Conservation (phyloP, 2,797 vertebrate genomes). For the Fistularia commersonii region DNA sequence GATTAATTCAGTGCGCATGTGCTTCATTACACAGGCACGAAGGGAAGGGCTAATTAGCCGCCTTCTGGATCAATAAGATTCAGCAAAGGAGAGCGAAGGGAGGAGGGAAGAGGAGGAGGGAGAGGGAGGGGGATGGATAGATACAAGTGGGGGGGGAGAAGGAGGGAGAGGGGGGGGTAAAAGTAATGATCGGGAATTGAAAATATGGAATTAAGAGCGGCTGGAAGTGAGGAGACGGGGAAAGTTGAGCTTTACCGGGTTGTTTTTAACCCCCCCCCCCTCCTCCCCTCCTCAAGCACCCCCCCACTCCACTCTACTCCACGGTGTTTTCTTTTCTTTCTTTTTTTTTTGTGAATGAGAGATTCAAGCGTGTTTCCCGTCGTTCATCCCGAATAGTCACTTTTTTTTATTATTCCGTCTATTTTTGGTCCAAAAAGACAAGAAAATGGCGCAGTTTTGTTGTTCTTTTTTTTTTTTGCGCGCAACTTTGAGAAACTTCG, state of each 20-base stretch:
- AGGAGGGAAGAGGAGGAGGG: conserved; percentile 77
- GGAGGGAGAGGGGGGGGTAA: conserved; percentile 83
- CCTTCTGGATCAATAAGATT: conserved; percentile 99
- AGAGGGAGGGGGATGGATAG: too few relatives aligned
- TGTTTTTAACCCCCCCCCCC: too few relatives aligned
- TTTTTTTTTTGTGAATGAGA: not conserved
- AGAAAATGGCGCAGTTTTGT: too few relatives aligned
- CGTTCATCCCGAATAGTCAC: too few relatives aligned
- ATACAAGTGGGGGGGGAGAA: conserved; percentile 65
- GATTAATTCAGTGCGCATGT: conserved; percentile 99
- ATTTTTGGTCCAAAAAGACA: too few relatives aligned
- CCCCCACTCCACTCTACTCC: conserved; percentile 34
- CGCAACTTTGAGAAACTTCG: too few relatives aligned
- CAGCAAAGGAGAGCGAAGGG: conserved; percentile 89
- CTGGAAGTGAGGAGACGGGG: conserved; percentile 79
- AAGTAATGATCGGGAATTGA: conserved; percentile 86
- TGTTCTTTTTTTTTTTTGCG: too few relatives aligned
- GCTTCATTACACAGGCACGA: conserved; percentile 99
- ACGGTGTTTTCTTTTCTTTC: not conserved
- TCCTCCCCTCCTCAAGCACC: conserved; percentile 28
- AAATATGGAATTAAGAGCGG: conserved; percentile 83
- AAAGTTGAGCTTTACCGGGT: conserved; percentile 65
- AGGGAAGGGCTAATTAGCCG: conserved; percentile 99
- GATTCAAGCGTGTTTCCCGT: too few relatives aligned
- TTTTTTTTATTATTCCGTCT: too few relatives aligned